A percentile compares a stretch with the other conserved stretches of the same genome.
These are phyloP conservation scores for Prietella phreatophila DNA, from an alignment of 2,113 vertebrate species.

Conservation along the genomic window DNA sequence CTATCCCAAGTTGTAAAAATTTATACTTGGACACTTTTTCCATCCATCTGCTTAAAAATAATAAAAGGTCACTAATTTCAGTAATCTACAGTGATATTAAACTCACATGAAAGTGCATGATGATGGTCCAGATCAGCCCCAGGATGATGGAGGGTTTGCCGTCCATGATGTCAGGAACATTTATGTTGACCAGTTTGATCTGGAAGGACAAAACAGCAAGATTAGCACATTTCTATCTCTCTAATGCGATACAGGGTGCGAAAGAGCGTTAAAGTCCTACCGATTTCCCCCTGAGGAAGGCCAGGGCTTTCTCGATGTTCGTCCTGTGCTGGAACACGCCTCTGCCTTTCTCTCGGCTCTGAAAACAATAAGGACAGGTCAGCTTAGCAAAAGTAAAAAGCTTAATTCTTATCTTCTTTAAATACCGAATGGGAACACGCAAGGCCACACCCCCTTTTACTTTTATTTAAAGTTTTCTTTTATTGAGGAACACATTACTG, in stretches of 20 bases:
- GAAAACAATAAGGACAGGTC: background rate
- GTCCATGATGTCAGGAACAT: slow-evolving; percentile 90
- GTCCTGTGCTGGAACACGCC: slow-evolving; percentile 88
- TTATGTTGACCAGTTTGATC: slow-evolving; percentile 98
- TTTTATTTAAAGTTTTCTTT: background rate
- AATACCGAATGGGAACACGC: background rate
- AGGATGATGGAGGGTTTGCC: slow-evolving; percentile 95
- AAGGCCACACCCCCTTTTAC: background rate
- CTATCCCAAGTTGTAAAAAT: background rate
- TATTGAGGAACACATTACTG: background rate
- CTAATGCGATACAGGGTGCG: slow-evolving; percentile 42
- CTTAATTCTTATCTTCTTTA: background rate
- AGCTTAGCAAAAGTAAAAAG: background rate
- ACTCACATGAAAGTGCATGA: slow-evolving; percentile 94
- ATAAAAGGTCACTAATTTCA: background rate
- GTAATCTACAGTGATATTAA: background rate
- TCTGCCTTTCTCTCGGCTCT: slow-evolving; percentile 86
- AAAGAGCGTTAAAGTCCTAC: slow-evolving; percentile 65
- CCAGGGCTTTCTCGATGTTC: slow-evolving; percentile 89
- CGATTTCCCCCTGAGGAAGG: slow-evolving; percentile 84
- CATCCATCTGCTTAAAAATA: background rate
- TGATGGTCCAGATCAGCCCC: slow-evolving; percentile 94
- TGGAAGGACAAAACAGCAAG: slow-evolving; percentile 53
- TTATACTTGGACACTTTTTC: background rate
- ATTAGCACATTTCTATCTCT: background rate